Base-by-base conservation (phyloP, 2,113 vertebrate species). In the Pterocles gutturalis region DNA sequence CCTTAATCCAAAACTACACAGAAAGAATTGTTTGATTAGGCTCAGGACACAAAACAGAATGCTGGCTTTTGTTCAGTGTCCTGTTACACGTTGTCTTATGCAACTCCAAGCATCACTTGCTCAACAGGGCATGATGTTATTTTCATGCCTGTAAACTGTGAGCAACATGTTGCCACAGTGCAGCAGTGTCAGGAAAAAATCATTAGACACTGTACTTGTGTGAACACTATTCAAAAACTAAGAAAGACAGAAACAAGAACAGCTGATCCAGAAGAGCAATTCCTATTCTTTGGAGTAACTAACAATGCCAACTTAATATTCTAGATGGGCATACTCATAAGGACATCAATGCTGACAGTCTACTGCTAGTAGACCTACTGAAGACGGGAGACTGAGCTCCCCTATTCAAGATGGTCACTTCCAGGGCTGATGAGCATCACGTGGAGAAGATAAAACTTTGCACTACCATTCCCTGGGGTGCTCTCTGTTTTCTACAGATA, bases 401-500 rank as follows among this genome's bases (percentile, higher is more conserved):
- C n/a, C 60, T 64, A 36, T 46, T 64, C 55, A 75, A 31, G 53
- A 49, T 45, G 76, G 57, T 60, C 73, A 78, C 43, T 92, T 86
- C 65, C 79, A 87, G 38, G 33, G 33, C 65, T 49, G 67, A 90
- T 29, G 5, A 90, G 26, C 43, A 89, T 43, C 80, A 51, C 29
- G 1, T 72, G 65, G 55, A 66, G 51, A 73, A 92, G 90, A 83
- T 28, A 31, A 10, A 66, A 82, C 31, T 89, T 77, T 28, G 28
- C 13, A 53, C 11, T 61, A n/a, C 17, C n/a, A 41, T 53, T 72
- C 80, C 73, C 57, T 33, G 7, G 12, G 48, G 73, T 53, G 41
- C 57, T 33, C 17, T 11, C 89, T 87, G 77, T 53, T 95, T 93
- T 48, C 77, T 61, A 51, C 45, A 87, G 65, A 95, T 22, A 92